phyloP scores from a whole-genome alignment of 2,888 invertebrate species.

The Aromia moschata region DNA sequence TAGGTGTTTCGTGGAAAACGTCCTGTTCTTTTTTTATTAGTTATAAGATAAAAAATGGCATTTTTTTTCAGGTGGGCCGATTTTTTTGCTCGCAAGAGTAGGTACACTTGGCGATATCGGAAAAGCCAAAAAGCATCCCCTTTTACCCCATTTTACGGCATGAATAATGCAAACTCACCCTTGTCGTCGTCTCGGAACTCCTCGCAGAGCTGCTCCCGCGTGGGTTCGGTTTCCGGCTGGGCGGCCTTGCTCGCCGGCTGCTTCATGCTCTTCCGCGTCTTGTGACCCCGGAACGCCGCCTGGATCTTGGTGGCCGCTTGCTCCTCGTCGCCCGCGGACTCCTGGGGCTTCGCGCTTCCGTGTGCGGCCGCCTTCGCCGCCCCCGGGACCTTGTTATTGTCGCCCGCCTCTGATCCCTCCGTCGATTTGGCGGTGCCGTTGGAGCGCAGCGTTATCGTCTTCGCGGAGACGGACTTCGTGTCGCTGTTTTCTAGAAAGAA shows the following conservation, averaged over 20 bases:
- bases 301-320: constrained; percentile 89
- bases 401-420: constrained; percentile 47
- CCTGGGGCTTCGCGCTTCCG: constrained; percentile 21
- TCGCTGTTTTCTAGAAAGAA: constrained; percentile 47
- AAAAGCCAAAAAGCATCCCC: too few species aligned
- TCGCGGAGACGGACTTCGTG: constrained; percentile 55
- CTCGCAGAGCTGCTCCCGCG: constrained; percentile 77
- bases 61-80: too few species aligned
- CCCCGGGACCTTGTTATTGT: constrained; percentile 41
- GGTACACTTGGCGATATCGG: too few species aligned
- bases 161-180: constrained; percentile 72
- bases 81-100: too few species aligned
- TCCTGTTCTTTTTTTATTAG: too few species aligned
- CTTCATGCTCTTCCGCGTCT: constrained; percentile 81
- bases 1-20: too few species aligned
- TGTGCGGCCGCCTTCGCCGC: constrained; percentile 30
- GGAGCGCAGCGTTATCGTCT: constrained; percentile 55
- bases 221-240: constrained; percentile 69
- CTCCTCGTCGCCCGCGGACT: constrained; percentile 53
- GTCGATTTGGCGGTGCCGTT: constrained; percentile 49
- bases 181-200: constrained; percentile 84
- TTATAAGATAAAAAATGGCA: too few species aligned
- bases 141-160: too few species aligned
- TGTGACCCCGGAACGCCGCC: constrained; percentile 86
- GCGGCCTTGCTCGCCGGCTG: constrained; percentile 61